These are phyloP conservation scores for Chesias legatella DNA, from an alignment of 2,888 invertebrate species.

Conservation along the genomic window DNA sequence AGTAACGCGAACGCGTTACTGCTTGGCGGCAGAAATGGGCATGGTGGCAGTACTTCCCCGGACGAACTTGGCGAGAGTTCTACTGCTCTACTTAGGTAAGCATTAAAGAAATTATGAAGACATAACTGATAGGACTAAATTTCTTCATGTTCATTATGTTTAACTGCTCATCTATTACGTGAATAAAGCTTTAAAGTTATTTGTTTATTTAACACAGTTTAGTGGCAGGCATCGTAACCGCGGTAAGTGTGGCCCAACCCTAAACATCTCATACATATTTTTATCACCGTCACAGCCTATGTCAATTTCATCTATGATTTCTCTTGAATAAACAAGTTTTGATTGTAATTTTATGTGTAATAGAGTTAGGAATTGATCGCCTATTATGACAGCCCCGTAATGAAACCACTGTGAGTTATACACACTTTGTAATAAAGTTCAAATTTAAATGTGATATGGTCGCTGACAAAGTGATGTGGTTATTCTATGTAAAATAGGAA, in stretches of 20 bases:
- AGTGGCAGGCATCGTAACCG: conserved; percentile 16
- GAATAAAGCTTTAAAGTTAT: too few species aligned
- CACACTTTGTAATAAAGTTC: conserved; percentile 40
- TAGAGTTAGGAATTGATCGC: conserved; percentile 43
- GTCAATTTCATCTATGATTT: conserved; percentile 35
- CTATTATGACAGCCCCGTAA: conserved; percentile 46
- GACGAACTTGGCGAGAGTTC: too few species aligned
- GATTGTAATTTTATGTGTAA: conserved; percentile 46
- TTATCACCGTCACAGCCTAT: conserved; percentile 28
- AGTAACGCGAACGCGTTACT: too few species aligned
- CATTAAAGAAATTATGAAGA: too few species aligned
- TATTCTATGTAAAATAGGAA: conserved; percentile 30
- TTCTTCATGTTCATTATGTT: neutral
- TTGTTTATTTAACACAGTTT: conserved; percentile 19
- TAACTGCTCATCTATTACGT: conserved; percentile 8
- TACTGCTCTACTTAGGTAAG: too few species aligned
- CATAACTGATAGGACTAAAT: too few species aligned
- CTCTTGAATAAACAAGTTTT: conserved; percentile 41
- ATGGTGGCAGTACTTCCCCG: too few species aligned
- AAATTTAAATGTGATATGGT: conserved; percentile 41
- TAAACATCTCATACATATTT: conserved; percentile 33
- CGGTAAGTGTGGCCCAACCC: conserved; percentile 29
- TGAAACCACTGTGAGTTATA: conserved; percentile 46
- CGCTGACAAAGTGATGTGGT: conserved; percentile 46
- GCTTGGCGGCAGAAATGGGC: too few species aligned